phyloP scores from a whole-genome alignment of 1,140 invertebrate species.

The Himalopsyche phryganea region DNA sequence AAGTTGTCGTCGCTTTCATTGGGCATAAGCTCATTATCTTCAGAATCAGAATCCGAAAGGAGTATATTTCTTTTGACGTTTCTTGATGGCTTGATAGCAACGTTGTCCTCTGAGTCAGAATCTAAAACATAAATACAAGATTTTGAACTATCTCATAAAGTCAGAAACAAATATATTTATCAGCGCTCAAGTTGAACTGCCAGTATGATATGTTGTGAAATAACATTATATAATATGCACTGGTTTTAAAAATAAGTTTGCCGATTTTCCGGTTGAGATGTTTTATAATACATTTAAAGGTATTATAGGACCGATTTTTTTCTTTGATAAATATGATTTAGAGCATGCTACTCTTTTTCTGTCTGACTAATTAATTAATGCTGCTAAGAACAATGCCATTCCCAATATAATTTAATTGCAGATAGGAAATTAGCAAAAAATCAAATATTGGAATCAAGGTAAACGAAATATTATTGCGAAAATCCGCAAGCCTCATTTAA shows the following conservation, averaged over 20 bases:
- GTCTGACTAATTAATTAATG: no score
- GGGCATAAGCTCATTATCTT: conserved; percentile 33
- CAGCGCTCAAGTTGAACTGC: neutral
- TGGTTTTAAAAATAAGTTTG: neutral
- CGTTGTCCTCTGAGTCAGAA: conserved; percentile 5
- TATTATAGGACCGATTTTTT: no score
- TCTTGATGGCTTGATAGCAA: conserved; percentile 1
- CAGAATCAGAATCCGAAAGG: conserved; percentile 11
- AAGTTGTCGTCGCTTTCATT: conserved; percentile 41
- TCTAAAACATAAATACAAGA: neutral
- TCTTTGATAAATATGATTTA: no score
- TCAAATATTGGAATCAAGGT: no score
- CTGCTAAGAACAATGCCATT: no score
- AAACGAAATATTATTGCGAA: no score
- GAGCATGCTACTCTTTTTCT: no score
- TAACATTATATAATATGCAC: neutral
- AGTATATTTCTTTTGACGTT: conserved; percentile 1
- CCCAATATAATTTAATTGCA: no score
- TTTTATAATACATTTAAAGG: neutral
- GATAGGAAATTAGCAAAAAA: no score
- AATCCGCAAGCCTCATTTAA: no score
- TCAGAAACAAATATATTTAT: no score
- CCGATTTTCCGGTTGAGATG: neutral
- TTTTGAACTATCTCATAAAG: no score
- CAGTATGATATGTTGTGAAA: neutral